These are phyloP conservation scores for Malurus melanocephalus DNA, from an alignment of 2,113 vertebrate genomes.

Conservation along the genomic window DNA sequence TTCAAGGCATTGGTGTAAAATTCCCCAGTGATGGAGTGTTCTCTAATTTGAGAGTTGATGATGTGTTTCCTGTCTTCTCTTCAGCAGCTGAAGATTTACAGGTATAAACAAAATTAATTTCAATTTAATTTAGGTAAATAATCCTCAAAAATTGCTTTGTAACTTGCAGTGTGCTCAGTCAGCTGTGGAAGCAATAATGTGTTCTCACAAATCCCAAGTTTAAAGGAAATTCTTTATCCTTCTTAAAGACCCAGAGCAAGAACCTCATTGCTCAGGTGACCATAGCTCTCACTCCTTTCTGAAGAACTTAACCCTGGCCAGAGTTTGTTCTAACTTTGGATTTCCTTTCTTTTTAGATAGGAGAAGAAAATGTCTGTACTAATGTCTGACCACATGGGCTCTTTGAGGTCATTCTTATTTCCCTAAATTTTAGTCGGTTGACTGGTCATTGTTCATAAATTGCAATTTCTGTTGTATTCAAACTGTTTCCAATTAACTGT, in stretches of 20 bases:
- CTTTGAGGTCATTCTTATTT: neutral
- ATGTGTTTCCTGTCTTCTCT: neutral
- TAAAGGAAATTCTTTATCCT: neutral
- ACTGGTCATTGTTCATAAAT: neutral
- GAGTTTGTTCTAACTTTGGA: neutral
- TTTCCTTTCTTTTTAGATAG: neutral
- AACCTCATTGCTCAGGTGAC: neutral
- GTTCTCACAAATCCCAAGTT: neutral
- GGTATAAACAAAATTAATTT: neutral
- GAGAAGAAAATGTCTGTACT: neutral
- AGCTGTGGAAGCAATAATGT: neutral
- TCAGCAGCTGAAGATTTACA: neutral
- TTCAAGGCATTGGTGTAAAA: neutral
- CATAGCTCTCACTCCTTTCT: neutral
- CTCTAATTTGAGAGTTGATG: neutral
- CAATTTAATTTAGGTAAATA: neutral
- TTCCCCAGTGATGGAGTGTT: neutral
- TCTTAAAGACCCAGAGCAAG: neutral
- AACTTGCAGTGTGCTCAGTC: neutral
- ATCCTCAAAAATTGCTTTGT: neutral
- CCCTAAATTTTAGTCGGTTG: neutral
- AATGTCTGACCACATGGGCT: neutral
- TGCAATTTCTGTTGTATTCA: neutral
- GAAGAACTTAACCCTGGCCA: neutral
- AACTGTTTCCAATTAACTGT: slow-evolving; percentile 15